phyloP scores from a whole-genome alignment of 1,140 invertebrate genomes.

The Eumeta japonica region DNA sequence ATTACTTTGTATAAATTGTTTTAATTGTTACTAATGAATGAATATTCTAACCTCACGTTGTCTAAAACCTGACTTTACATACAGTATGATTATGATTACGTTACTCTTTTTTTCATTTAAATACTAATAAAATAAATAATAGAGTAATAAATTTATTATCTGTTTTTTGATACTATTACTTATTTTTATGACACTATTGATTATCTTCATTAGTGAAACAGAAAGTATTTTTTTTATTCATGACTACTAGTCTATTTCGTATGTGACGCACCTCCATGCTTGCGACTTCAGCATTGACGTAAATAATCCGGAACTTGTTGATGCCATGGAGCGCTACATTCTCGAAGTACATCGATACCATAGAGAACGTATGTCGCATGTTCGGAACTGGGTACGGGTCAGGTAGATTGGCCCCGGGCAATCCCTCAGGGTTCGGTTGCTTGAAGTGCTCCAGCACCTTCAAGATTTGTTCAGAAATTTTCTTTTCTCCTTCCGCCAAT shows the following conservation, averaged over 20 bases:
- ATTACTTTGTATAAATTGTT: too few species aligned
- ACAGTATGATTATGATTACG: too few species aligned
- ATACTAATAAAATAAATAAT: too few species aligned
- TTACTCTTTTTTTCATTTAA: too few species aligned
- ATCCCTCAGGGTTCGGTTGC: constrained; percentile 66
- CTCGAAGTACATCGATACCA: constrained; percentile 69
- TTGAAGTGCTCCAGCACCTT: constrained; percentile 79
- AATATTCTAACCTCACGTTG: too few species aligned
- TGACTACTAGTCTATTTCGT: too few species aligned
- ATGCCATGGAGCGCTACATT: constrained; percentile 72
- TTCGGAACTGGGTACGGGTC: constrained; percentile 79
- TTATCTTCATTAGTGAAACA: not conserved
- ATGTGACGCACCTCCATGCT: constrained; percentile 34
- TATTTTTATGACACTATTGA: not conserved
- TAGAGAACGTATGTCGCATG: constrained; percentile 68
- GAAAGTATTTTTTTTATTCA: not conserved
- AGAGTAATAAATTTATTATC: not conserved
- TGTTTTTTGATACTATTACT: not conserved
- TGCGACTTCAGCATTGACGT: constrained; percentile 37
- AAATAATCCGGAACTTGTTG: constrained; percentile 71
- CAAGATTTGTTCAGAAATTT: constrained; percentile 69
- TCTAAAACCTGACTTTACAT: too few species aligned
- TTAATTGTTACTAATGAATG: too few species aligned
- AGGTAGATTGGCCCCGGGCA: constrained; percentile 73
- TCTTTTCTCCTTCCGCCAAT: constrained; percentile 59